phyloP scores from a whole-genome alignment of 2,113 vertebrate species.

The Sigmodon hispidus region DNA sequence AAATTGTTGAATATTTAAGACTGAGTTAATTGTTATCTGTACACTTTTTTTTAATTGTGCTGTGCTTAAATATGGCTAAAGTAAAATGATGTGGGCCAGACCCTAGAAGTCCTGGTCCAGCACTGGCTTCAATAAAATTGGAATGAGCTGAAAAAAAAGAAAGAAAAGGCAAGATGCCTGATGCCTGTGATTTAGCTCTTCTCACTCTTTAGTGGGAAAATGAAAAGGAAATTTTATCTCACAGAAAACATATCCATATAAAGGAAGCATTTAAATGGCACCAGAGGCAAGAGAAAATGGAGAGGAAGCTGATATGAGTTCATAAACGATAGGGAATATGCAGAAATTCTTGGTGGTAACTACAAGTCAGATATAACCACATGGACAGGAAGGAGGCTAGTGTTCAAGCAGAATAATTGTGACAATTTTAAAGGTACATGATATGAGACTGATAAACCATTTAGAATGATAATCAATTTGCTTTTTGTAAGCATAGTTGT shows the following conservation, averaged over 20 bases:
- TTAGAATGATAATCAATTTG: not conserved
- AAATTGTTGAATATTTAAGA: no score
- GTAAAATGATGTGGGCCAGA: no score
- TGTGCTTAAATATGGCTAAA: no score
- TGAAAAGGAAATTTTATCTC: not conserved
- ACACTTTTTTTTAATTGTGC: no score
- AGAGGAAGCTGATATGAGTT: not conserved
- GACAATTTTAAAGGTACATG: not conserved
- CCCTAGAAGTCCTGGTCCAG: no score
- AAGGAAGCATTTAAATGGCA: not conserved
- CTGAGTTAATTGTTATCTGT: no score
- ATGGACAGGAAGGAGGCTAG: not conserved
- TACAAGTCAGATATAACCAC: not conserved
- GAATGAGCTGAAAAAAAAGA: no score
- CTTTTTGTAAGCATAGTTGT: not conserved
- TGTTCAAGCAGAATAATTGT: no score
- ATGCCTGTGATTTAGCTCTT: not conserved
- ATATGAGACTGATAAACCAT: not conserved
- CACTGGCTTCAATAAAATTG: no score
- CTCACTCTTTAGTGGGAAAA: not conserved
- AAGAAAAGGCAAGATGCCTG: no score
- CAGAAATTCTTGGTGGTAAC: not conserved
- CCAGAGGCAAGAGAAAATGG: not conserved
- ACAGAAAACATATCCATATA: not conserved
- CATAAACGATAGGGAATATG: not conserved